Base-by-base conservation (phyloP, 2,797 vertebrate genomes). In the Typhlichthys subterraneus region DNA sequence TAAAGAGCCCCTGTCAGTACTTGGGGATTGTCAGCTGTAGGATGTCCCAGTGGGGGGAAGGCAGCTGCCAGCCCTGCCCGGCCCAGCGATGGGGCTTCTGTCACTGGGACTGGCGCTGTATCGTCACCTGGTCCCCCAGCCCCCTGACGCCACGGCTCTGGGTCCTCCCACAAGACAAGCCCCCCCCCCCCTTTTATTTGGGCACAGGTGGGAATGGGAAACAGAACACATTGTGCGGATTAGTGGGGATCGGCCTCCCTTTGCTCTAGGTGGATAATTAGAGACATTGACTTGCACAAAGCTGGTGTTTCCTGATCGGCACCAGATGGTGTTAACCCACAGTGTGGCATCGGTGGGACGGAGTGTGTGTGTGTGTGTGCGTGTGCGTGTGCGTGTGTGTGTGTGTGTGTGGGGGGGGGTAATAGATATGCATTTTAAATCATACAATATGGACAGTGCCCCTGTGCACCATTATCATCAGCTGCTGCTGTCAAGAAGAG, bases 161-260 rank as follows among this genome's bases (percentile, higher is more conserved):
- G 67, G 67, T 79, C 82, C 85, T 83, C 86, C 87, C 85, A 81
- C 77, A 74, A 53, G 64, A 13, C 63, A 2, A 33, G 15, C 45
- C 23, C 58, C 54, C 19, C 31, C 77, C 81, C 56, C 75, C 77
- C 71, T 60, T 77, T 84, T 76, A 76, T 75, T 73, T 62, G 88
- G 87, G 82, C 90, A 93, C 92, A 93, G 91, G 90, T 94, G 89
- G 92, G 88, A 91, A 90, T 87, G 89, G 91, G 91, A 91, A 89
- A 88, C 87, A 69, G 79, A 92, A 88, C 91, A 92, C 91, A 91
- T 93, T 93, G 91, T 85, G 84, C 77, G 91, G 91, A 93, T 93
- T 93, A 93, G 87, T 71, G 81, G 80, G 77, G 84, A 88, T 77
- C 70, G 45, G 84, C 81, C 82, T 89, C 82, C 86, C 67, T 88